Evolutionary conservation across 1,140 invertebrate genomes (phyloP), one percentile per base, ranked within the genome.

Genomic region (Drosophila arawakana): DNA sequence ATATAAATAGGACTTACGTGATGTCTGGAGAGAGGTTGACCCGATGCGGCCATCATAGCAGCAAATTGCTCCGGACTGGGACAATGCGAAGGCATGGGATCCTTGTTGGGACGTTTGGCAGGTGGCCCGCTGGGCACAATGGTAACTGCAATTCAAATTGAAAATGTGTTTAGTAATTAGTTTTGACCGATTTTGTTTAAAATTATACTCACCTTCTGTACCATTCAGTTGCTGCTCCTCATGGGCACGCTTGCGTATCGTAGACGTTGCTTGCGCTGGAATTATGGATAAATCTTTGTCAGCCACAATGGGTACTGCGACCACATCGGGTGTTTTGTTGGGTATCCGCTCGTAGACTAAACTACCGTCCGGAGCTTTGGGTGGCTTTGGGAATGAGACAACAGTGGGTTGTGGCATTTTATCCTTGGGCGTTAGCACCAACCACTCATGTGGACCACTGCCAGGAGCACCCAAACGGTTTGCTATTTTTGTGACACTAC

Each of bases 311-410:
- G 83, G 55, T 15, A 88, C 72, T 47, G 81, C 75, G n/a, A 90
- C 78, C 71, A 97, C 96, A 58, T 95, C 93, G 88, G 96, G 96
- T 9, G 91, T 92, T 93, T 96, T 97, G 78, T 96, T 97, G 61
- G 96, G 95, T 73, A 97, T 95, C 91, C 96, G 94, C 91, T 97
- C 97, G 84, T 97, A 97, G 54, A 97, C 90, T 71, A 97, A 93
- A 92, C 96, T 97, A 68, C 97, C 97, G 92, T 97, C 97, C 73
- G 96, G 94, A 69, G 95, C 97, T 93, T 97, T 97, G 8, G 97
- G 97, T 61, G 97, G 97, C 93, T 97, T 96, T 44, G 97, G 97
- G 92, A 97, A 98, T 73, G 96, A 96, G 57, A 97, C 95, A 78
- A 95, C 94, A 68, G 95, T 95, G 6, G 96, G 96, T 92, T 95